These are phyloP conservation scores for Muntiacus reevesi DNA, from an alignment of 2,113 vertebrate species.

Conservation along the genomic window DNA sequence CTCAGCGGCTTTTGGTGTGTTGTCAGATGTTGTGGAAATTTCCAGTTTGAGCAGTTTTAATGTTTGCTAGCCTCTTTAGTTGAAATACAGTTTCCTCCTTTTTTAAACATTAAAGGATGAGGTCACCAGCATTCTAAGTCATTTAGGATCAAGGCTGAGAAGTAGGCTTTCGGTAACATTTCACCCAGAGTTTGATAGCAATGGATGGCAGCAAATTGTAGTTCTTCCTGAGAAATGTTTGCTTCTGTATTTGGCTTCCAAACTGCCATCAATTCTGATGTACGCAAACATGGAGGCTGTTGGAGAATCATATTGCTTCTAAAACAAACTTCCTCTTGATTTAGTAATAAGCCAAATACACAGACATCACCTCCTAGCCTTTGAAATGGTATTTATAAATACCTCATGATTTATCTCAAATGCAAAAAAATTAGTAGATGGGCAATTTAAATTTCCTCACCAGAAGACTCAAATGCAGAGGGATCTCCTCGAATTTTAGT, in stretches of 20 bases:
- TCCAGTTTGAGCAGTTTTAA: not conserved
- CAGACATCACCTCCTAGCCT: conserved; percentile 48
- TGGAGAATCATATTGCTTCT: conserved; percentile 18
- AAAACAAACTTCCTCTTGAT: conserved; percentile 35
- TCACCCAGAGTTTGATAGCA: not conserved
- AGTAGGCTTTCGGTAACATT: conserved; percentile 38
- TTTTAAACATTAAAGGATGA: conserved; percentile 8
- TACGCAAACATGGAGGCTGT: not conserved
- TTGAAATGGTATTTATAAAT: conserved; percentile 62
- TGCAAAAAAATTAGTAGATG: conserved; percentile 47
- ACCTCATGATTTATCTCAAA: conserved; percentile 65
- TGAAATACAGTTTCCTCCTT: conserved; percentile 34
- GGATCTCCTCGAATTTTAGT: conserved; percentile 44
- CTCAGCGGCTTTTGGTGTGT: not conserved
- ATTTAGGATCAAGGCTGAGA: not conserved
- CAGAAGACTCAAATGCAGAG: conserved; percentile 61
- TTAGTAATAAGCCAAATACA: conserved; percentile 24
- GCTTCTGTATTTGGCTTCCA: not conserved
- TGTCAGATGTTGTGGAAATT: conserved; percentile 8
- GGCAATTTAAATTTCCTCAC: conserved; percentile 62
- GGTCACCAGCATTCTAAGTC: not conserved
- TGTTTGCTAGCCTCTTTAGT: not conserved
- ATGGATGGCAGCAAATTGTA: not conserved
- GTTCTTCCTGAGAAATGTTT: conserved; percentile 10
- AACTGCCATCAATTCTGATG: not conserved